phyloP scores from a whole-genome alignment of 2,113 vertebrate species.

The Microcebus tavaratra region DNA sequence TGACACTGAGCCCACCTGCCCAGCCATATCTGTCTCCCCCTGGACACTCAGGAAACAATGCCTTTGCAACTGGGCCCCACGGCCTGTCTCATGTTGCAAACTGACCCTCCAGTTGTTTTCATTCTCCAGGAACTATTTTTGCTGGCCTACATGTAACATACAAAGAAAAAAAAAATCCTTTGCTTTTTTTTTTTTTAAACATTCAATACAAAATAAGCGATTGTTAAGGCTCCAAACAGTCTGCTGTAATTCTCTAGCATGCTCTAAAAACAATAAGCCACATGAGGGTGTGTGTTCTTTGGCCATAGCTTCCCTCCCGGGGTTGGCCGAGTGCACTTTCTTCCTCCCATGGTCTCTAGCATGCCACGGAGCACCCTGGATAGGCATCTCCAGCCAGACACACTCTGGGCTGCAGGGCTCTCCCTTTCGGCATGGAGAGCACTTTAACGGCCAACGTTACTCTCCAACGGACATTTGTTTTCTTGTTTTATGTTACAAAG shows the following conservation, averaged over 20 bases:
- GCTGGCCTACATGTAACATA: conserved; percentile 71
- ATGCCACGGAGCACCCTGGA: neutral
- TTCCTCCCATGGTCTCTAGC: conserved; percentile 16
- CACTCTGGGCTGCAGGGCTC: neutral
- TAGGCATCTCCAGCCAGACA: neutral
- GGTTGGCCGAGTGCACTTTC: conserved; percentile 33
- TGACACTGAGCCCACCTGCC: neutral
- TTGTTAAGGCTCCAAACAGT: conserved; percentile 76
- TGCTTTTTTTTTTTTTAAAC: conserved; percentile 43
- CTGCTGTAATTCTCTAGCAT: conserved; percentile 69
- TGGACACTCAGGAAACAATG: conserved; percentile 39
- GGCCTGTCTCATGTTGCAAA: conserved; percentile 70
- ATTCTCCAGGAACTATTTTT: conserved; percentile 77
- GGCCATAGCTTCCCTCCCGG: neutral
- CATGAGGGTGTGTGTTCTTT: conserved; percentile 62
- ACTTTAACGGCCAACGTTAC: neutral
- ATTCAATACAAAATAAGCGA: conserved; percentile 75
- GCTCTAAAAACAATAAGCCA: conserved; percentile 73
- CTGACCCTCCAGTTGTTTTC: conserved; percentile 72
- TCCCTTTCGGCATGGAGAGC: neutral
- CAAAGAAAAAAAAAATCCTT: conserved; percentile 62
- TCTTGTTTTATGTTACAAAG: neutral
- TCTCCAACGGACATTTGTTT: neutral
- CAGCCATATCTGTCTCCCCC: neutral
- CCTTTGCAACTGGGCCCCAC: conserved; percentile 17